Percentiles rank a stretch among this genome's conserved stretches.
Evolutionary conservation across 1,140 invertebrate genomes (phyloP).

Genomic region (Lordiphosa mommai): DNA sequence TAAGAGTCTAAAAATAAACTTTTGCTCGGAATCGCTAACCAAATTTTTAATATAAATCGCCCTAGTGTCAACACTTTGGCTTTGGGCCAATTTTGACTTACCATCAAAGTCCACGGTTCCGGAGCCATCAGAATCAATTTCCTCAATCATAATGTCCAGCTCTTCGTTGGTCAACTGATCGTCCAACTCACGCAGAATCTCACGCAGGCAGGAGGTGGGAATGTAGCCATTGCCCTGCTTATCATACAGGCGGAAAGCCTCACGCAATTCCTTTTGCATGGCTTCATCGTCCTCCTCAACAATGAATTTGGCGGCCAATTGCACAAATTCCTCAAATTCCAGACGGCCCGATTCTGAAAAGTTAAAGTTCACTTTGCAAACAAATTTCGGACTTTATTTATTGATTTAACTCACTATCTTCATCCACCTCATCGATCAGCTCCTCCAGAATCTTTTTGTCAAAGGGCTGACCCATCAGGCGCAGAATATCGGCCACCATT

Average conservation of each 20-base stretch:
- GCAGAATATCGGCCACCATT: constrained; percentile 95
- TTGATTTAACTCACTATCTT: constrained; percentile 97
- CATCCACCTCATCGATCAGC: constrained; percentile 96
- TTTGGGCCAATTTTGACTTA: constrained; percentile 55
- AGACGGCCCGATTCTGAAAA: constrained; percentile 92
- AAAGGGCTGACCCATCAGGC: constrained; percentile 96
- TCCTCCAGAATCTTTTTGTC: constrained; percentile 97
- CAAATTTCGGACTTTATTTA: no score
- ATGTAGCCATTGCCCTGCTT: constrained; percentile 97
- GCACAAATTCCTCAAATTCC: constrained; percentile 97
- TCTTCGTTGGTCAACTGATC: constrained; percentile 95
- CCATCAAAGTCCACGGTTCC: constrained; percentile 85
- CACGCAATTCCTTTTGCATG: constrained; percentile 93
- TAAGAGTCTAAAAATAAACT: no score
- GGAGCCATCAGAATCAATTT: constrained; percentile 97
- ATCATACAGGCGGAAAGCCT: constrained; percentile 95
- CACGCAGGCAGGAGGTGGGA: constrained; percentile 93
- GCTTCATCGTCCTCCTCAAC: constrained; percentile 97
- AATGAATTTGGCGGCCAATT: constrained; percentile 95
- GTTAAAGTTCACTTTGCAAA: not conserved
- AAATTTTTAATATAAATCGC: no score
- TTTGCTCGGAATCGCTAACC: no score
- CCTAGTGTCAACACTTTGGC: not conserved
- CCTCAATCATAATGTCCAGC: constrained; percentile 96
- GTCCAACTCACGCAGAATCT: constrained; percentile 95